Base-by-base conservation (phyloP, 2,113 vertebrate species). In the Phalacrocorax brasilianus region DNA sequence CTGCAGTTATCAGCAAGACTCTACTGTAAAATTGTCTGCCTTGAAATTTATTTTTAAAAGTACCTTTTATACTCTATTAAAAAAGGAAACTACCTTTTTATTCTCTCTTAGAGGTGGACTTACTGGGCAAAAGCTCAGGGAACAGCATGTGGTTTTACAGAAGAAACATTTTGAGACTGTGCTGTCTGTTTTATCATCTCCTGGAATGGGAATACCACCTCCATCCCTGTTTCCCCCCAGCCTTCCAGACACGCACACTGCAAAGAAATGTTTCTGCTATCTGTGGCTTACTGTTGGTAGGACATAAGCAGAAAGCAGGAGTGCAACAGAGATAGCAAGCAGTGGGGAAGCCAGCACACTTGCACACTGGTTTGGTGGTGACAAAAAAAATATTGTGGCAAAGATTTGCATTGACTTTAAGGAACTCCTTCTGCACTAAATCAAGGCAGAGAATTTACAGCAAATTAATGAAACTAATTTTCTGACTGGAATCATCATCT, bases 401-500 rank as follows among this genome's bases (percentile, higher is more conserved):
- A 70, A 96, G 88, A 95, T 91, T 92, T 88, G 73, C 93, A 35
- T 26, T 56, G 74, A 66, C 62, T 85, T 89, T 88, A 88, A 94
- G 92, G 87, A 94, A 52, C 67, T 95, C 87, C 75, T 76, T n/a
- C 92, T 78, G 89, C 77, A 96, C 88, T 96, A 97, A 97, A 97
- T 98, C 97, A 97, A 96, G 82, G 92, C 90, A 93, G 89, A 42
- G 53, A 96, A 89, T 98, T 97, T 97, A 93, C 87, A 95, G 94
- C 66, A 97, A 98, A 98, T 98, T 98, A 98, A 98, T 98, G 97
- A 97, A 97, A 97, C 95, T 97, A 97, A 98, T 98, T 98, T 98
- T 98, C 97, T 97, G 97, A 96, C 96, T 97, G 92, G 95, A 98
- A 97, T 97, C 95, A 97, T 97, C 84, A 75, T 97, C 97, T 96